phyloP scores from a whole-genome alignment of 2,797 vertebrate species.

The Siniperca obscura region DNA sequence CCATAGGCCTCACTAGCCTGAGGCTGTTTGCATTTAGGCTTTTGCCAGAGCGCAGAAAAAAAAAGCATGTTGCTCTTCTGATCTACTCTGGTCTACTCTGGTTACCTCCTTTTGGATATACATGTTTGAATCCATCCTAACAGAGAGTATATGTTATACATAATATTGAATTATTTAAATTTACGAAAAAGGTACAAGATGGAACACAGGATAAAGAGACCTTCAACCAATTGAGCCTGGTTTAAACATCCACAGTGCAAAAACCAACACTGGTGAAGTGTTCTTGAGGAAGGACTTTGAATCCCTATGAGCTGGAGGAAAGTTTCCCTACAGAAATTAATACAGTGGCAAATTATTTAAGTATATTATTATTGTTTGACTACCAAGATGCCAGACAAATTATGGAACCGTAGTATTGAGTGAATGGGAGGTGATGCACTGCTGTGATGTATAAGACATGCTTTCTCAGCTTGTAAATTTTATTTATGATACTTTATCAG shows the following conservation, averaged over 20 bases:
- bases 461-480: background rate
- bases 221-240: background rate
- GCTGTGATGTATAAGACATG: background rate
- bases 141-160: slow-evolving; percentile 2
- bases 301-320: slow-evolving; percentile 4
- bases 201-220: background rate
- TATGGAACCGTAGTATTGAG: background rate
- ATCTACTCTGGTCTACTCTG: slow-evolving; percentile 21
- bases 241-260: background rate
- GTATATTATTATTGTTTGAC: slow-evolving; percentile 6
- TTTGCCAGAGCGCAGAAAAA: slow-evolving; percentile 26
- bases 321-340: slow-evolving; percentile 19
- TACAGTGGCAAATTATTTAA: slow-evolving; percentile 26
- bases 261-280: background rate
- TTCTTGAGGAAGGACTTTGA: slow-evolving; percentile 23
- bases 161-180: slow-evolving; percentile 10
- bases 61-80: slow-evolving; percentile 27
- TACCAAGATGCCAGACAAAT: slow-evolving; percentile 13
- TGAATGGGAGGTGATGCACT: slow-evolving; percentile 10
- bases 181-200: background rate
- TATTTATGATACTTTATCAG: slow-evolving; percentile 17
- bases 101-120: slow-evolving; percentile 2
- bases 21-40: slow-evolving; percentile 60
- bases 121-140: slow-evolving; percentile 8
- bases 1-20: slow-evolving; percentile 26